These are phyloP conservation scores for Syngnathus rostellatus DNA, from an alignment of 2,797 vertebrate species.

Conservation along the genomic window DNA sequence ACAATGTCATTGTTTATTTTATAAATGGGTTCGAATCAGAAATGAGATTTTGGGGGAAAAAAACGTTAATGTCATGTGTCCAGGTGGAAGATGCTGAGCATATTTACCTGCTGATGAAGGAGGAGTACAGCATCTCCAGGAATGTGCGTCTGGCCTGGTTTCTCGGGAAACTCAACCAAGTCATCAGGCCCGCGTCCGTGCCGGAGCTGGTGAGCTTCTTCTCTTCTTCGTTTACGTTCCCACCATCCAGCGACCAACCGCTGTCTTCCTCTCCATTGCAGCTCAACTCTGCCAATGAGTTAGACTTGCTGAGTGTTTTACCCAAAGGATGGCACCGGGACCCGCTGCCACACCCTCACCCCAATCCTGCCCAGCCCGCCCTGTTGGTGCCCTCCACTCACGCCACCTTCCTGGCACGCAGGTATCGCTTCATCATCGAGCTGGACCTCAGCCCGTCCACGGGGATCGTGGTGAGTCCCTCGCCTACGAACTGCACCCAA, in stretches of 20 bases:
- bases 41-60: too few species aligned
- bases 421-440: conserved; percentile 94
- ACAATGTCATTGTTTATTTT: background rate
- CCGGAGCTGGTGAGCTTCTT: conserved; percentile 76
- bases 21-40: too few species aligned
- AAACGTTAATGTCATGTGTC: background rate
- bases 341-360: background rate
- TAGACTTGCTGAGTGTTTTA: conserved; percentile 85
- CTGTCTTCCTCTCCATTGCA: conserved; percentile 29
- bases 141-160: conserved; percentile 96
- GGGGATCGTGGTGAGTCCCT: conserved; percentile 84
- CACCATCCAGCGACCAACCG: background rate
- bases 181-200: conserved; percentile 76
- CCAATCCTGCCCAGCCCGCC: conserved; percentile 67
- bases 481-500: too few species aligned
- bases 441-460: conserved; percentile 98
- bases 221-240: background rate
- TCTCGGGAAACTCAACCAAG: conserved; percentile 84
- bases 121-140: conserved; percentile 91
- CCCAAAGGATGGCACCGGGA: conserved; percentile 90
- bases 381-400: conserved; percentile 84
- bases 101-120: conserved; percentile 92
- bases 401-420: conserved; percentile 88
- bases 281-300: conserved; percentile 80
- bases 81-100: conserved; percentile 94